These are phyloP conservation scores for Acrobasis suavella DNA, from an alignment of 2,888 invertebrate species.

Conservation along the genomic window DNA sequence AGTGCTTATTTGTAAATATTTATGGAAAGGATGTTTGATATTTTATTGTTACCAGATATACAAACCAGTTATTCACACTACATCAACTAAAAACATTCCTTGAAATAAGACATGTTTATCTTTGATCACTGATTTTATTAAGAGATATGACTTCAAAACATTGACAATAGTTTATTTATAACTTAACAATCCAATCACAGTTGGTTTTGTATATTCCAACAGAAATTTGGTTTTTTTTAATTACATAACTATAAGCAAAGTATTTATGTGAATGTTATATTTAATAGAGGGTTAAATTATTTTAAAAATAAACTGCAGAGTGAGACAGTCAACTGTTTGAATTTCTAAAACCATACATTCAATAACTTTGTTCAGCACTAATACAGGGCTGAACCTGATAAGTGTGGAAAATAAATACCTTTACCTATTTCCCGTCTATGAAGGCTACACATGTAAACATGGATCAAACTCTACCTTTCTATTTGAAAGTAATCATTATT, in stretches of 20 bases:
- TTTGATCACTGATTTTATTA: slow-evolving; percentile 11
- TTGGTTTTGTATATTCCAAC: slow-evolving; percentile 9
- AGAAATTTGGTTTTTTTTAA: not conserved
- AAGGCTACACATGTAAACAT: too few relatives aligned
- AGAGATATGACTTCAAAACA: slow-evolving; percentile 7
- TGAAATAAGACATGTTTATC: not conserved
- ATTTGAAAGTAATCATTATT: too few relatives aligned
- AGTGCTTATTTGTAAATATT: not conserved
- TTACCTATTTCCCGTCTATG: too few relatives aligned
- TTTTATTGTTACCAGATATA: not conserved
- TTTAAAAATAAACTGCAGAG: not conserved
- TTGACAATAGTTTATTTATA: slow-evolving; percentile 15
- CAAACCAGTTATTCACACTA: not conserved
- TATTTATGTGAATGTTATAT: not conserved
- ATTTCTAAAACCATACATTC: not conserved
- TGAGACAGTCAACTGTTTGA: not conserved
- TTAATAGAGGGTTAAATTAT: not conserved
- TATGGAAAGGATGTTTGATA: not conserved
- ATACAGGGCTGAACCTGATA: not conserved
- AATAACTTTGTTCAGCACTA: not conserved
- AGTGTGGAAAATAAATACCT: not conserved
- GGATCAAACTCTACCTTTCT: too few relatives aligned
- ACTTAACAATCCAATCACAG: not conserved
- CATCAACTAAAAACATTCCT: not conserved
- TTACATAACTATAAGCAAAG: not conserved